These are phyloP conservation scores for Spinibarbus caldwelli DNA, from an alignment of 2,797 vertebrate genomes.

Conservation along the genomic window DNA sequence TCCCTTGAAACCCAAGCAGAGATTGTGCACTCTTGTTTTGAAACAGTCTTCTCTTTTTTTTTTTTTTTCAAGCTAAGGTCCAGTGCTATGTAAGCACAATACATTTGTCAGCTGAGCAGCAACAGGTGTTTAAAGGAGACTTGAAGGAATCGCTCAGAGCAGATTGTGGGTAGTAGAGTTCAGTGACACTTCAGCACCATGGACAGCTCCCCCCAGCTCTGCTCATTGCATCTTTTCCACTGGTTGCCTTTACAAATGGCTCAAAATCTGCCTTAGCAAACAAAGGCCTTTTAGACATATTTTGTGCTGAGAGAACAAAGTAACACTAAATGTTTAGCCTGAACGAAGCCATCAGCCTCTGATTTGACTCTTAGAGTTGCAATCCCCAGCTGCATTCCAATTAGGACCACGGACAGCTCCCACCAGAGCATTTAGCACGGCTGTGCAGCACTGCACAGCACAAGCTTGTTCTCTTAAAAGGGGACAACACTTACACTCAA, in stretches of 20 bases:
- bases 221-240: background rate
- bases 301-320: constrained; percentile 7
- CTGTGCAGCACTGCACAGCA: background rate
- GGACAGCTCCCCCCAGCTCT: background rate
- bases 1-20: background rate
- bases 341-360: constrained; percentile 4
- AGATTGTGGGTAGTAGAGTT: constrained; percentile 50
- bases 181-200: constrained; percentile 16
- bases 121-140: constrained; percentile 23
- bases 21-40: background rate
- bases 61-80: background rate
- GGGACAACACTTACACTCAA: background rate
- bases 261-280: background rate
- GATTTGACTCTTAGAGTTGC: constrained; percentile 13
- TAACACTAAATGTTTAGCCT: constrained; percentile 21
- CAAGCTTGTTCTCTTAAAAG: constrained; percentile 2
- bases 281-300: background rate
- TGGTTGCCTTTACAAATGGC: constrained; percentile 14
- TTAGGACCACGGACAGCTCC: constrained; percentile 55
- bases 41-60: background rate
- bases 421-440: background rate
- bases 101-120: background rate
- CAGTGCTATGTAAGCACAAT: too few relatives aligned
- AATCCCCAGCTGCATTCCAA: constrained; percentile 27
- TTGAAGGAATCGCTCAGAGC: background rate